phyloP scores from a whole-genome alignment of 1,140 invertebrate genomes.

The Archegozetes longisetosus region DNA sequence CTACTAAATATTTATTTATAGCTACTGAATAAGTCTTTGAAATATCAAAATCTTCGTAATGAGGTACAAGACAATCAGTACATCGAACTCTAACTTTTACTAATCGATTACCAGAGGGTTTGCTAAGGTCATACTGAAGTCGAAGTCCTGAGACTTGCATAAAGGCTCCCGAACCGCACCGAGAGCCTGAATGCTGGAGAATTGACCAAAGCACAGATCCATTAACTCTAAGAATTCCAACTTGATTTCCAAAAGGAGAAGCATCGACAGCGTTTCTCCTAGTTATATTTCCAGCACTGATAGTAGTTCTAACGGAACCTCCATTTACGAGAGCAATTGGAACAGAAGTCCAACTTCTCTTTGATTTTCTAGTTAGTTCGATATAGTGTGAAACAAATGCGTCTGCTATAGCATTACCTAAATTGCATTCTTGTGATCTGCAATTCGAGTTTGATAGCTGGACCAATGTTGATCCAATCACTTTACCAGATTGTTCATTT shows the following conservation, averaged over 20 bases:
- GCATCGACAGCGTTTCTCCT: slow-evolving; percentile 45
- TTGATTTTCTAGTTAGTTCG: slow-evolving; percentile 18
- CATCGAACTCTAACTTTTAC: slow-evolving; percentile 40
- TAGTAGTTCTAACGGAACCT: slow-evolving; percentile 49
- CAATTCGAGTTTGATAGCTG: slow-evolving; percentile 35
- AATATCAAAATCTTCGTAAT: slow-evolving; percentile 33
- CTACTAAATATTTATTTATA: slow-evolving; percentile 41
- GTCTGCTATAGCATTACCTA: slow-evolving; percentile 66
- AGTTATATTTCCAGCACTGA: slow-evolving; percentile 45
- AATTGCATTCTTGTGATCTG: slow-evolving; percentile 55
- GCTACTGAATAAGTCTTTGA: slow-evolving; percentile 40
- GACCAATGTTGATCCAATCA: slow-evolving; percentile 27
- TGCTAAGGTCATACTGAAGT: background rate
- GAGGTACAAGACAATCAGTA: slow-evolving; percentile 43
- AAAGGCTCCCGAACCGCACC: slow-evolving; percentile 40
- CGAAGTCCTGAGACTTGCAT: slow-evolving; percentile 39
- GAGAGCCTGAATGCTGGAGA: slow-evolving; percentile 40
- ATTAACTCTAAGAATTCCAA: slow-evolving; percentile 44
- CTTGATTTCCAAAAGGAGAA: slow-evolving; percentile 50
- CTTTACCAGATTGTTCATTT: slow-evolving; percentile 32
- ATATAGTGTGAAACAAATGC: slow-evolving; percentile 39
- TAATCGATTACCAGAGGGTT: slow-evolving; percentile 39
- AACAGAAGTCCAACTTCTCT: slow-evolving; percentile 48
- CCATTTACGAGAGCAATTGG: slow-evolving; percentile 54
- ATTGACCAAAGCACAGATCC: slow-evolving; percentile 42